phyloP scores from a whole-genome alignment of 2,888 invertebrate genomes.

The Epistrophe grossulariae region DNA sequence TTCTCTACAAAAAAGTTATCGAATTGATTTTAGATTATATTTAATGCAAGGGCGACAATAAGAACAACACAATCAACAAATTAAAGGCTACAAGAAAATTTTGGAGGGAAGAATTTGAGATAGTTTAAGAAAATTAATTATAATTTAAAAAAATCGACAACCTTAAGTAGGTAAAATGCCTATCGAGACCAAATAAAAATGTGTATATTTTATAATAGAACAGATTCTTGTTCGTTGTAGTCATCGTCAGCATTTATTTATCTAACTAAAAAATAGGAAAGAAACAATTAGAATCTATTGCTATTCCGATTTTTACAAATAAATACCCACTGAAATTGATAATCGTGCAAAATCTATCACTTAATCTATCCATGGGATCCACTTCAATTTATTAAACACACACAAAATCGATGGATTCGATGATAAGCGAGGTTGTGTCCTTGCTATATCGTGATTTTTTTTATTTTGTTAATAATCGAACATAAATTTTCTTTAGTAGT shows the following conservation, averaged over 20 bases:
- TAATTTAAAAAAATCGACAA: neutral
- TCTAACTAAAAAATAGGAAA: neutral
- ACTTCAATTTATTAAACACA: slow-evolving; percentile 9
- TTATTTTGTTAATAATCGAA: neutral
- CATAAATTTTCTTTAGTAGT: neutral
- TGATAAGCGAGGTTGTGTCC: slow-evolving; percentile 9
- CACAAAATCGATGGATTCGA: slow-evolving; percentile 7
- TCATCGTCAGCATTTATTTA: neutral
- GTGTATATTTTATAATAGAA: neutral
- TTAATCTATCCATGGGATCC: neutral
- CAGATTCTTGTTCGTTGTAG: neutral
- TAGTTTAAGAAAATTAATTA: neutral
- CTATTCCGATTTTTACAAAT: neutral
- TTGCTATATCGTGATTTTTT: neutral
- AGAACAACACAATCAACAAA: neutral
- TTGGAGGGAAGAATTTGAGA: neutral
- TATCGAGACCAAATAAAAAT: neutral
- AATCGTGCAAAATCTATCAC: neutral
- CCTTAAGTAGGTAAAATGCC: neutral
- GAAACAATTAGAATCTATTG: neutral
- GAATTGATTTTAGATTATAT: neutral
- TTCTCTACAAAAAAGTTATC: neutral
- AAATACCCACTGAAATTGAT: neutral
- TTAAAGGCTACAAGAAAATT: neutral
- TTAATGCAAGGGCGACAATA: neutral